Percentiles rank a stretch among this genome's conserved stretches.
Conservation (phyloP, 1,140 invertebrate genomes). For the Danaus melanippus region DNA sequence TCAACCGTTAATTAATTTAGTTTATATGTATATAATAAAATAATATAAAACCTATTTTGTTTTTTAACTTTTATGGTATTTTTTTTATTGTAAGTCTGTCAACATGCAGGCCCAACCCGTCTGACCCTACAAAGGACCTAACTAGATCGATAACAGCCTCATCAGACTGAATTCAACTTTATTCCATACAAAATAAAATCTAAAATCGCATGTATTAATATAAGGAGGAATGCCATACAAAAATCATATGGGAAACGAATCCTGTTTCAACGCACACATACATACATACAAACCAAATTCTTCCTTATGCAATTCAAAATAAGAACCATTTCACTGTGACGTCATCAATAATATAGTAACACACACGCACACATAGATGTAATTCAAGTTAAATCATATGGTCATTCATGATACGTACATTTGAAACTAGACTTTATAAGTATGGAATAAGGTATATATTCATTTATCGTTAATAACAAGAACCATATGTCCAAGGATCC, state of each 20-base stretch:
- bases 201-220: conserved; percentile 16
- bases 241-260: conserved; percentile 67
- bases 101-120: conserved; percentile 28
- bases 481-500: conserved; percentile 25
- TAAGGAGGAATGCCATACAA: conserved; percentile 61
- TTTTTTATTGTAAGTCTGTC: conserved; percentile 28
- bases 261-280: conserved; percentile 53
- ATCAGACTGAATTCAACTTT: conserved; percentile 25
- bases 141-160: conserved; percentile 36
- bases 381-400: conserved; percentile 62
- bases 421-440: conserved; percentile 10
- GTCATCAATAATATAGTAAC: background rate
- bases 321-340: no score
- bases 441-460: conserved; percentile 13
- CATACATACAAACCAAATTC: conserved; percentile 16
- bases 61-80: conserved; percentile 17
- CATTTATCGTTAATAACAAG: background rate
- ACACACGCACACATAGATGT: conserved; percentile 27
- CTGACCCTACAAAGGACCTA: conserved; percentile 41
- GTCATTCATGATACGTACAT: conserved; percentile 22
- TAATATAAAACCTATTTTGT: no score
- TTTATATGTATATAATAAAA: no score
- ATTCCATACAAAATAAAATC: conserved; percentile 4
- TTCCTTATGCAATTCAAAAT: no score
- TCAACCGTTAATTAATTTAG: no score